Evolutionary conservation across 2,888 invertebrate species (phyloP).

Genomic region (Smittia aterrima): DNA sequence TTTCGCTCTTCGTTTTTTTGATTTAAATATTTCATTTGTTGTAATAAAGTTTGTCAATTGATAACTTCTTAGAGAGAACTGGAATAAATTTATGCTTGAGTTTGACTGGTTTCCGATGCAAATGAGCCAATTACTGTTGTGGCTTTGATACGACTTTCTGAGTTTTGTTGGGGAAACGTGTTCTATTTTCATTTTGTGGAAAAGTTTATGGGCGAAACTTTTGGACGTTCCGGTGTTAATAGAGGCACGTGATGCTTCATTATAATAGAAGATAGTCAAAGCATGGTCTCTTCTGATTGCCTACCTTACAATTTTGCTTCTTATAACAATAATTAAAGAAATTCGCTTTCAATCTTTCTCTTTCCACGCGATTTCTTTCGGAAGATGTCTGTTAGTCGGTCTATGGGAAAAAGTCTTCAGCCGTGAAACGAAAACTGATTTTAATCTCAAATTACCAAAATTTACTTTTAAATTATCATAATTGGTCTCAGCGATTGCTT

Average conservation of each 20-base stretch:
- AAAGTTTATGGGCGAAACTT: too few relatives aligned
- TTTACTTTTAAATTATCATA: constrained; percentile 36
- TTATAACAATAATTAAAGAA: too few relatives aligned
- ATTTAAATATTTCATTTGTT: constrained; percentile 7
- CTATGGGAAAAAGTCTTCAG: constrained; percentile 5
- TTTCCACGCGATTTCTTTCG: too few relatives aligned
- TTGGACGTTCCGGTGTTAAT: too few relatives aligned
- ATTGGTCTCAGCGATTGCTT: not conserved
- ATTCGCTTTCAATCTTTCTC: too few relatives aligned
- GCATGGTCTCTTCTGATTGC: too few relatives aligned
- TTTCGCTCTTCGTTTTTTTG: not conserved
- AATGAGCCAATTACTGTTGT: constrained; percentile 38
- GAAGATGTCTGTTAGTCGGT: too few relatives aligned
- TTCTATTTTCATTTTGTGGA: too few relatives aligned
- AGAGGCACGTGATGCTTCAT: too few relatives aligned
- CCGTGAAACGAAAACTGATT: constrained; percentile 25
- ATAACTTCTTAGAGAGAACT: constrained; percentile 15
- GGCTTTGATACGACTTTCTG: constrained; percentile 13
- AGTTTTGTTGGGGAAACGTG: too few relatives aligned
- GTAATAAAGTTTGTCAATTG: not conserved
- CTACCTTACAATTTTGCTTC: too few relatives aligned
- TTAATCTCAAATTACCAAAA: constrained; percentile 36
- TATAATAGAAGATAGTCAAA: too few relatives aligned
- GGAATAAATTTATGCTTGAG: constrained; percentile 21
- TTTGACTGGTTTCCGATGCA: constrained; percentile 27